Conservation (phyloP, 2,888 invertebrate species). For the Drymonia ruficornis region DNA sequence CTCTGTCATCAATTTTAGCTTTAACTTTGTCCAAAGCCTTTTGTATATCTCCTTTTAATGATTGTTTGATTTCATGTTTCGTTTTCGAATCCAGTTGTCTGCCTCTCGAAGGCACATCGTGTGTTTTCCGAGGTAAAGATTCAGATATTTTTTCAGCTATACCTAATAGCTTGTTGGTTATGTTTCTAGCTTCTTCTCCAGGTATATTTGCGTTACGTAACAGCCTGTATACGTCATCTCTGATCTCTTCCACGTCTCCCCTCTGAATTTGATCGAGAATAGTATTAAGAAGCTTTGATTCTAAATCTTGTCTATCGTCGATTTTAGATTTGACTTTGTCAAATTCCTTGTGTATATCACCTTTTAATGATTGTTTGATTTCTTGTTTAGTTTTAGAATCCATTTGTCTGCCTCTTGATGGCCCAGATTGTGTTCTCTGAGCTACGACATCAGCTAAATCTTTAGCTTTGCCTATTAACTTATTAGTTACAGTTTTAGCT, state of each 20-base stretch:
- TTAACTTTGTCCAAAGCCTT: not conserved
- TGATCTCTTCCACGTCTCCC: constrained; percentile 13
- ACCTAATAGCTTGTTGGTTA: not conserved
- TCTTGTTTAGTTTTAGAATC: not conserved
- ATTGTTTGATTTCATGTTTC: not conserved
- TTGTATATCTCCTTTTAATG: not conserved
- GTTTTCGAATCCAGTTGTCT: not conserved
- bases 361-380: not conserved
- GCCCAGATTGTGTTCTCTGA: not conserved
- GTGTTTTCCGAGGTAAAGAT: not conserved
- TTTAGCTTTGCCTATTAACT: not conserved
- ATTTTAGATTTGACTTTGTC: not conserved
- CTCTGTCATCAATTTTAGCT: not conserved
- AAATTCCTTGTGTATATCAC: not conserved
- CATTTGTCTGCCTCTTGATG: not conserved
- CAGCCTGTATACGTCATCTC: constrained; percentile 22
- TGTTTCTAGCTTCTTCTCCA: constrained; percentile 22
- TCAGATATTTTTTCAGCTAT: not conserved
- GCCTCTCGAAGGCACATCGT: not conserved
- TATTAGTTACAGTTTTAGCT: not conserved
- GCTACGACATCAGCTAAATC: not conserved
- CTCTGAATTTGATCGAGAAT: constrained; percentile 5
- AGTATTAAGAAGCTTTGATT: not conserved
- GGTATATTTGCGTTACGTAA: constrained; percentile 22
- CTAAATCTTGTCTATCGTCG: not conserved